phyloP scores from a whole-genome alignment of 2,797 vertebrate species.

The Astyanax mexicanus region DNA sequence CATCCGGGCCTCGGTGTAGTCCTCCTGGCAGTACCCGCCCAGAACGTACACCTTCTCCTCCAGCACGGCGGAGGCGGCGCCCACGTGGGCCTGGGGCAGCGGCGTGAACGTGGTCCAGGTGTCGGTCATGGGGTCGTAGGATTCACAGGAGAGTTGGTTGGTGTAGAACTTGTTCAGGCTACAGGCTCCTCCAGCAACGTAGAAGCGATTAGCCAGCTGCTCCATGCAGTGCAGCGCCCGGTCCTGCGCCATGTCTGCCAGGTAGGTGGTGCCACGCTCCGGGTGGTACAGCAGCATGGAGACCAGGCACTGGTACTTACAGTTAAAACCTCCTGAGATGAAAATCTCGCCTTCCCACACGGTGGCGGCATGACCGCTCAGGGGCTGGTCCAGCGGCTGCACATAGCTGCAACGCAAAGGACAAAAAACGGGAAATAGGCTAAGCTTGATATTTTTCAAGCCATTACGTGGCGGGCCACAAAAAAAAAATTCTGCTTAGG shows the following conservation, averaged over 20 bases:
- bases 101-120: constrained; percentile 66
- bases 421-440: too few species aligned
- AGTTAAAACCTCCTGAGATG: constrained; percentile 80
- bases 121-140: constrained; percentile 65
- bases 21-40: constrained; percentile 80
- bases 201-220: constrained; percentile 67
- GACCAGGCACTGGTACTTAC: constrained; percentile 73
- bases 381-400: constrained; percentile 68
- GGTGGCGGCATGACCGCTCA: constrained; percentile 73
- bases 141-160: constrained; percentile 75
- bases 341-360: constrained; percentile 68
- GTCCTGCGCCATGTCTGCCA: constrained; percentile 74
- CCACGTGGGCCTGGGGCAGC: constrained; percentile 74
- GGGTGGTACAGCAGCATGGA: constrained; percentile 77
- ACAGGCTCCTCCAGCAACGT: constrained; percentile 74
- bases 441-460: too few species aligned
- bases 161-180: constrained; percentile 76
- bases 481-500: too few species aligned
- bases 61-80: constrained; percentile 74
- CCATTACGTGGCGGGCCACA: too few species aligned
- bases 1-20: constrained; percentile 74
- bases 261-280: constrained; percentile 67
- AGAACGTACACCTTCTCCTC: constrained; percentile 78
- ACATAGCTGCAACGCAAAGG: constrained; percentile 65
- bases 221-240: constrained; percentile 82